Evolutionary conservation across 2,797 vertebrate species (phyloP), one percentile per base, ranked within the genome.

Genomic region (Peromyscus nudipes): DNA sequence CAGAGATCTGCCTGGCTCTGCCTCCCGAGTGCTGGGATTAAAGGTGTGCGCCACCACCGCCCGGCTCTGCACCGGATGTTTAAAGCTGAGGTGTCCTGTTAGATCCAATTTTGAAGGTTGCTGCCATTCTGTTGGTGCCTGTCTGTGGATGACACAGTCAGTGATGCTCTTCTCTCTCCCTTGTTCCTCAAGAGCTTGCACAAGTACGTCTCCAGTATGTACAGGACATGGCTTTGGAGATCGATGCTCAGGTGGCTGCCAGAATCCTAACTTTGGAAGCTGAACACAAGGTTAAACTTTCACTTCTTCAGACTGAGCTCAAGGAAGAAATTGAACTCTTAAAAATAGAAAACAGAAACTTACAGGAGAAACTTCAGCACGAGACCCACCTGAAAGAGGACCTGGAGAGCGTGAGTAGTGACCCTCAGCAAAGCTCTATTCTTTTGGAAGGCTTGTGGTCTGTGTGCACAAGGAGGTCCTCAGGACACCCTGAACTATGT

Each of bases 161-260:
- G 6, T 92, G 57, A 96, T 29, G 21, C 29, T 49, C 25, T 43
- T 14, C 16, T 40, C 49, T 55, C 9, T 37, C 90, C 9, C 4
- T 40, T 88, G 1, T 94, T 40, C 73, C 65, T 0, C 96, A 99
- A 99, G 99, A 99, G 37, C 98, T 99, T 0, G 97, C 98, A 29
- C 98, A 73, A 88, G 81, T 99, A 29, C 98, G 46, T 29, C 96
- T 98, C 23, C 98, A 97, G 94, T 97, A 96, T 6, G 98, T 94
- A 19, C 97, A 98, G 65, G 99, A 99, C 0, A 97, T 96, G 25
- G 98, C 98, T 0, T 80, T 55, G n/a, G 99, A 99, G 89, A 98
- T 98, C 60, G 99, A 99, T 95, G 84, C 98, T 0, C 99, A 99
- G 94, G 99, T 99, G 92, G 98, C 98, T 25, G 98, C 99, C 71